Conservation (phyloP, 2,888 invertebrate genomes). For the Cacoxenus indagator region DNA sequence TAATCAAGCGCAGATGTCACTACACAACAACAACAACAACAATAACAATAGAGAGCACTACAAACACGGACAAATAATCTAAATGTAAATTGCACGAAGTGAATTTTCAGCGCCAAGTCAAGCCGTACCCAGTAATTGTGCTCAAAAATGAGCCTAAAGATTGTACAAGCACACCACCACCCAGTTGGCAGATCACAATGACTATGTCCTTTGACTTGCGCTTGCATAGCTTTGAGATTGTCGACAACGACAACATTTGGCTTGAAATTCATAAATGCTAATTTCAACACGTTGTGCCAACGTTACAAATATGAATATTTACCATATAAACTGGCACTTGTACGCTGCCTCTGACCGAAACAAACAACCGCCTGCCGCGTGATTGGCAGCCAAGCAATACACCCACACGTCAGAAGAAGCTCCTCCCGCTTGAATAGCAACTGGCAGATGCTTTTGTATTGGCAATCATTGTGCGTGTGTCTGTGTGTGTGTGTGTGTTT, state of each 20-base stretch:
- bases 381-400: no score
- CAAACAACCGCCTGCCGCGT: neutral
- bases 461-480: conserved; percentile 23
- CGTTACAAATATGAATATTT: conserved; percentile 64
- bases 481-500: conserved; percentile 14
- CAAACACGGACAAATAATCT: conserved; percentile 42
- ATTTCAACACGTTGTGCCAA: conserved; percentile 65
- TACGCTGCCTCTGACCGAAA: conserved; percentile 20
- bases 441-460: conserved; percentile 4
- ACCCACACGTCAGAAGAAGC: conserved; percentile 5
- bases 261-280: conserved; percentile 67
- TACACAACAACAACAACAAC: conserved; percentile 6
- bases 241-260: conserved; percentile 50
- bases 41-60: conserved; percentile 29
- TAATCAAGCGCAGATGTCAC: conserved; percentile 53
- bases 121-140: neutral
- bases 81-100: conserved; percentile 52
- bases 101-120: conserved; percentile 9
- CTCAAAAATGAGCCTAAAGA: conserved; percentile 4
- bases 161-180: neutral
- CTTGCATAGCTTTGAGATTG: neutral
- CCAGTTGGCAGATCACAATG: neutral
- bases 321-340: conserved; percentile 47
- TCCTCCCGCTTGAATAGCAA: conserved; percentile 6
- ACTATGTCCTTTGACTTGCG: neutral